Evolutionary conservation across 2,797 vertebrate species (phyloP).

Genomic region (Girardinus metallicus): DNA sequence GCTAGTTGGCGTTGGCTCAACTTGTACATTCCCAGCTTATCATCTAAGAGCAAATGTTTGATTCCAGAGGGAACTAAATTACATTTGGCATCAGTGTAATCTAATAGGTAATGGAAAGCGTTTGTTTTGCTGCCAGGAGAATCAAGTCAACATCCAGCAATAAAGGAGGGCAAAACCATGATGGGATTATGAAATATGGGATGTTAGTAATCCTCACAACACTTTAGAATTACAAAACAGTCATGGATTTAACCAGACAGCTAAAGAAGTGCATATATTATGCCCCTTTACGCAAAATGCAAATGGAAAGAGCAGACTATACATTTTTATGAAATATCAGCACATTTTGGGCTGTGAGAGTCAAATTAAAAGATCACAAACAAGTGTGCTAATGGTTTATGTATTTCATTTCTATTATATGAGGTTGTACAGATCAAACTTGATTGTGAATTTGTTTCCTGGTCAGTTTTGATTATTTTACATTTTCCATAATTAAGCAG

Average conservation of each 20-base stretch:
- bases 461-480: background rate
- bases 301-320: slow-evolving; percentile 37
- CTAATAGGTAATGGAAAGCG: slow-evolving; percentile 61
- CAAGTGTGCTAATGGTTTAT: slow-evolving; percentile 39
- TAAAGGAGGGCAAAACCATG: slow-evolving; percentile 46
- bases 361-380: slow-evolving; percentile 4
- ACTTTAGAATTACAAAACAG: slow-evolving; percentile 48
- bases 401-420: slow-evolving; percentile 42
- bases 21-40: slow-evolving; percentile 48
- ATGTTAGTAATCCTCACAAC: slow-evolving; percentile 59
- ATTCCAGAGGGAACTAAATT: slow-evolving; percentile 63
- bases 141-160: slow-evolving; percentile 49
- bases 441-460: background rate
- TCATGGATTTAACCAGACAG: slow-evolving; percentile 16
- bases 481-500: background rate
- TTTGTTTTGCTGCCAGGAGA: slow-evolving; percentile 55
- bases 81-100: slow-evolving; percentile 69
- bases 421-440: background rate
- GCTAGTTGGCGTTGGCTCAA: slow-evolving; percentile 28
- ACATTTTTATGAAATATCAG: slow-evolving; percentile 36
- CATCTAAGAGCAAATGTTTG: slow-evolving; percentile 57
- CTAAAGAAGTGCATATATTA: slow-evolving; percentile 16
- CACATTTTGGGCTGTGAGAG: slow-evolving; percentile 23
- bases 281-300: slow-evolving; percentile 31
- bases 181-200: slow-evolving; percentile 67